Conservation (phyloP, 2,888 invertebrate species). For the Idaea straminata region DNA sequence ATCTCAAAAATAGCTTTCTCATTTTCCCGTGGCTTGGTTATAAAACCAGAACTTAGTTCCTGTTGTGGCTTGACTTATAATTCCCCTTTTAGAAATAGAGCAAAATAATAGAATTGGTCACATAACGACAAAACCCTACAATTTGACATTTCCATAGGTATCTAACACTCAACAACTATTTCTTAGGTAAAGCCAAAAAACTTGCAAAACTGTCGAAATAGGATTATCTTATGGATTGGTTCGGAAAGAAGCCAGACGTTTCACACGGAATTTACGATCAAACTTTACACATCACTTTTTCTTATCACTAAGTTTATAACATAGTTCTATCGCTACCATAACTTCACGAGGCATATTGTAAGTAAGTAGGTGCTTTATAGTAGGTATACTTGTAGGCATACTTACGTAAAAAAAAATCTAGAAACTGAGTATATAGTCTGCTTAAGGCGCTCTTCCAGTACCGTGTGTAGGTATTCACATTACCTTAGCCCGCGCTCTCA, state of each 20-base stretch:
- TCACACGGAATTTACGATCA: conserved; percentile 65
- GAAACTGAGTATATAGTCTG: too few relatives aligned
- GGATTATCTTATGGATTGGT: conserved; percentile 66
- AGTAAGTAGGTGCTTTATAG: not conserved
- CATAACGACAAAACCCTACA: not conserved
- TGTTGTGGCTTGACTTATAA: too few relatives aligned
- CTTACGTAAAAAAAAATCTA: not conserved
- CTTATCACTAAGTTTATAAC: conserved; percentile 47
- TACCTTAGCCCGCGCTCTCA: too few relatives aligned
- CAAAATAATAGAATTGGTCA: not conserved
- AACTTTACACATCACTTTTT: conserved; percentile 74
- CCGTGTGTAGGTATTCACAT: too few relatives aligned
- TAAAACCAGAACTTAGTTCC: too few relatives aligned
- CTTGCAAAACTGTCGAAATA: conserved; percentile 64
- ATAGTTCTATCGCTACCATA: not conserved
- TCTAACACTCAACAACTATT: not conserved
- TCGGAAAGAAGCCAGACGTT: conserved; percentile 67
- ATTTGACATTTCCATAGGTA: not conserved
- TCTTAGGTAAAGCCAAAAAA: conserved; percentile 30
- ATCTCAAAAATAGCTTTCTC: too few relatives aligned
- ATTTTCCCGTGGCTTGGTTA: too few relatives aligned
- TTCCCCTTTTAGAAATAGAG: too few relatives aligned
- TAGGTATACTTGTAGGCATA: not conserved
- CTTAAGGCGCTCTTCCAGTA: too few relatives aligned
- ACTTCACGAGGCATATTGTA: not conserved